phyloP scores from a whole-genome alignment of 2,113 vertebrate genomes.

The Eidolon helvum region DNA sequence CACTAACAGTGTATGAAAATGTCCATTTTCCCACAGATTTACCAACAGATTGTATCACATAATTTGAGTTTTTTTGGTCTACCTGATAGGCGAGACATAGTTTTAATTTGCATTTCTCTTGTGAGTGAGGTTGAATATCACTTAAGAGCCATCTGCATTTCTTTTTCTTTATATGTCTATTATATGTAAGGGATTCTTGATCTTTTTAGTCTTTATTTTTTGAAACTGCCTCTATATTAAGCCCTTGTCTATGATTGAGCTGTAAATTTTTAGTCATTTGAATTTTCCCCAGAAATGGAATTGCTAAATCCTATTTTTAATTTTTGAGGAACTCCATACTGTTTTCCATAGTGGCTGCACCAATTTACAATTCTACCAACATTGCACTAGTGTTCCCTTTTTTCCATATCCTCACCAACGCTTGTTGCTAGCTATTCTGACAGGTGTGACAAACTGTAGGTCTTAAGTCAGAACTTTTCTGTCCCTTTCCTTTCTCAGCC shows the following conservation, averaged over 20 bases:
- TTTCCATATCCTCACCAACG: not conserved
- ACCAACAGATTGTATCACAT: not conserved
- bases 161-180: not conserved
- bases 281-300: not conserved
- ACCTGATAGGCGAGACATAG: not conserved
- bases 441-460: not conserved
- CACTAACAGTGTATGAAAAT: not conserved
- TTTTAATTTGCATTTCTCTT: not conserved
- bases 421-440: not conserved
- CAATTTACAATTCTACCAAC: not conserved
- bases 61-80: not conserved
- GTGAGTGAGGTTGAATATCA: not conserved
- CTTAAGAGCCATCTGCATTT: not conserved
- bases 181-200: not conserved
- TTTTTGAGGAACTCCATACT: too few species aligned
- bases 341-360: not conserved
- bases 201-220: constrained; percentile 15
- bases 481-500: not conserved
- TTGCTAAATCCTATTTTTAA: too few species aligned
- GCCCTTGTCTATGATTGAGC: not conserved
- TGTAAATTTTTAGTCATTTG: not conserved
- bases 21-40: not conserved
- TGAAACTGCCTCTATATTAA: not conserved
- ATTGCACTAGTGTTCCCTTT: not conserved
- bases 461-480: not conserved